Evolutionary conservation across 2,888 invertebrate species (phyloP), one percentile per base, ranked within the genome.

Genomic region (Eupithecia centaureata): DNA sequence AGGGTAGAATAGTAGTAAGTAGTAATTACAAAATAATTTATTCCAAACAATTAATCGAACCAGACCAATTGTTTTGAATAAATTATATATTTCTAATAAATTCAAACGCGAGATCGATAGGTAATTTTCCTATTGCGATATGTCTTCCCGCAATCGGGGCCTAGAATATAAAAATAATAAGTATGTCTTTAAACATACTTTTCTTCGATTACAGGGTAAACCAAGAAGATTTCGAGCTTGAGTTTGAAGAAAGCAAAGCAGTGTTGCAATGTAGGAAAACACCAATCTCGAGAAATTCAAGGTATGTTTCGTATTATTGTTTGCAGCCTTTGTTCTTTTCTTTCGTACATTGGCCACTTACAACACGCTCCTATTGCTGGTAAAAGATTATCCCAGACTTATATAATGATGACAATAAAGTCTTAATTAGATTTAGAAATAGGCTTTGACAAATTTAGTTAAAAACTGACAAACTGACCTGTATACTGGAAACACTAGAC

Each of bases 201-300:
- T 12, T 7, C 27, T 30, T 30, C 27, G 15, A 28, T 30, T 28
- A 57, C 82, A 95, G 96, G 82, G 95, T 95, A 67, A 95, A 94
- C 71, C 95, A 95, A 74, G 98, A 98, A 84, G 99, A 99, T 89
- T 98, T 99, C 83, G 98, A 98, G 85, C 94, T 99, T 67, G 98
- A 98, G 88, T 95, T 96, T 72, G 98, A 98, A 89, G 99, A 99
- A 84, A 96, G 95, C 77, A 97, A 96, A 87, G 94, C 95, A 72
- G 96, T 97, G 73, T 95, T 96, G 85, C 95, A 96, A 82, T 96
- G 96, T 85, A 95, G 95, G 75, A 96, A 96, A 87, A 94, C 95
- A 71, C 94, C 95, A 75, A 89, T 92, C 62, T 83, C 89, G 67
- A 89, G 90, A 79, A 92, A 90, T 82, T 88, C 92, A 69, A 89